A percentile compares a stretch with the other conserved stretches of the same genome.
Evolutionary conservation across 2,113 vertebrate genomes (phyloP).

Genomic region (Xiphophorus hellerii): DNA sequence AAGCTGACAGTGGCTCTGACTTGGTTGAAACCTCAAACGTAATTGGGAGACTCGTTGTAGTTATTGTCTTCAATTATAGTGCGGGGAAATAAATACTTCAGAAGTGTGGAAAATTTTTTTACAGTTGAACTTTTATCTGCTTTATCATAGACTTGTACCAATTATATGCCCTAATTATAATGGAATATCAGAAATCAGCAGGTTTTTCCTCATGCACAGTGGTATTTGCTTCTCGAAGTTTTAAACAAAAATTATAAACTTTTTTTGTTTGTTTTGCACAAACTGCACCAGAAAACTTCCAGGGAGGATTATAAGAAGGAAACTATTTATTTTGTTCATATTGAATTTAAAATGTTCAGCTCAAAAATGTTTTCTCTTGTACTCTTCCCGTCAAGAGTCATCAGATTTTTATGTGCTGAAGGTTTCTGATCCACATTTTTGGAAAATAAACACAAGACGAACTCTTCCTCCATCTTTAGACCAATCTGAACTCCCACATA

Average conservation of each 20-base stretch:
- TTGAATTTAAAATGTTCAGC: slow-evolving; percentile 40
- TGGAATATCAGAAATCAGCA: neutral
- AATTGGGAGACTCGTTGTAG: slow-evolving; percentile 91
- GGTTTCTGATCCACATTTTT: slow-evolving; percentile 89
- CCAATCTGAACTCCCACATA: slow-evolving; percentile 89
- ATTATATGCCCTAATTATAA: neutral
- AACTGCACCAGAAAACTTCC: neutral
- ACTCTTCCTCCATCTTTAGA: slow-evolving; percentile 94
- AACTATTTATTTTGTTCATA: neutral
- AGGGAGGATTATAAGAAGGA: neutral
- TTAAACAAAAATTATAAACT: neutral
- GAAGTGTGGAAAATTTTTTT: slow-evolving; percentile 11
- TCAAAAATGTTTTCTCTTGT: slow-evolving; percentile 74
- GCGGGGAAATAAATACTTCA: slow-evolving; percentile 76
- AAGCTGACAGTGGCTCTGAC: slow-evolving; percentile 91
- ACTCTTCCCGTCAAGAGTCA: slow-evolving; percentile 89
- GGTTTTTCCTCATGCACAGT: too few species aligned
- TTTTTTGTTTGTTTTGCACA: neutral
- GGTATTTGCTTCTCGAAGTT: neutral
- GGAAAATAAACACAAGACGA: slow-evolving; percentile 80
- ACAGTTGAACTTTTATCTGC: neutral
- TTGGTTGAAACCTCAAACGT: slow-evolving; percentile 90
- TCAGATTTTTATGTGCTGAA: slow-evolving; percentile 51
- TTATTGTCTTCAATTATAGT: slow-evolving; percentile 90
- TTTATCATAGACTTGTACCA: neutral